Evolutionary conservation across 2,113 vertebrate species (phyloP), one percentile per base, ranked within the genome.

Genomic region (Genyomyrus donnyi): DNA sequence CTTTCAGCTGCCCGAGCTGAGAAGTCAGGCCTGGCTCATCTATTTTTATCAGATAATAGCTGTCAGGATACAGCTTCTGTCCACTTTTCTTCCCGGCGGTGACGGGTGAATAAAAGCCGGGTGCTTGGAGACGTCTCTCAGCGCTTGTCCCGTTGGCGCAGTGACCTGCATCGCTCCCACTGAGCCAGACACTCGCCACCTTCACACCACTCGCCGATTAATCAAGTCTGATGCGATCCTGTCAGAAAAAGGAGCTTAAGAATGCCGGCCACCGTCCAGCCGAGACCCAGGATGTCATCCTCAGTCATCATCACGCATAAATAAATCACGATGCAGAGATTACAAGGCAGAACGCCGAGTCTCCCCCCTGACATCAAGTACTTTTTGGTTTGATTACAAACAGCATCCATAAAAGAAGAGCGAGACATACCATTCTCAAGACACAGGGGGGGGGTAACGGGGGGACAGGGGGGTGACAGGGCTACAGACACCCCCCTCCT

Each of bases 281-380:
- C 50, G 15, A 15, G 27, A 27, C 49, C 53, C 27, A 53, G 49
- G 46, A 42, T 53, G 50, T 31, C 50, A 6, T 56, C 88, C 88
- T 91, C 90, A 91, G 90, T 39, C 91, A 92, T 93, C 93, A 94
- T 95, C 93, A 93, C 95, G 94, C 94, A 95, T 92, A 93, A 93
- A 90, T 89, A 88, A 83, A 88, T 46, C 58, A 87, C 3, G 49
- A 50, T 53, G 58, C 45, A 1, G 39, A 17, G 21, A 49, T 39
- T 31, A 52, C 90, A 88, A 56, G 50, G 84, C 21, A n/a, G 90
- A 91, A 93, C 91, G 89, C 50, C 91, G 50, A 91, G 88, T 93
- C 92, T 88, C 86, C 85, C 66, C 50, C 31, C 83, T 86, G 90
- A 90, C 56, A 89, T 90, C 56, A 27, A 91, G 88, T 46, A 89